Base-by-base conservation (phyloP, 2,797 vertebrate genomes). In the Takifugu rubripes region DNA sequence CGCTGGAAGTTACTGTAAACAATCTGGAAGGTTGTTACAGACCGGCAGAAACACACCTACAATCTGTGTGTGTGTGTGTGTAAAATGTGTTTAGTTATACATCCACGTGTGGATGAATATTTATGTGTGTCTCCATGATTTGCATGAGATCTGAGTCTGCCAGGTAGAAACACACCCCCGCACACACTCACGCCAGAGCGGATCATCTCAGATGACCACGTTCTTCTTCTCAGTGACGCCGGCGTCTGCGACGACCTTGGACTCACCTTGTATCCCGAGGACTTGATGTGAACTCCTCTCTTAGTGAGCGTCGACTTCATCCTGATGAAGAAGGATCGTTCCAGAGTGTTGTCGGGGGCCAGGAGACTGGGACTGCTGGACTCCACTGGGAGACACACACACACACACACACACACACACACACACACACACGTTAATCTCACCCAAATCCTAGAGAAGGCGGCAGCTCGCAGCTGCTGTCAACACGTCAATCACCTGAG, bases 271-370 rank as follows among this genome's bases (percentile, higher is more conserved):
- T 94, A 99, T 88, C 97, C 97, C 45, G 97, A 99, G 6, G 96
- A 98, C 91, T 99, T 99, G 94, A 99, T 98, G 92, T 99, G 97
- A 66, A 98, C 95, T 15, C 97, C 97, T 69, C 97, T 90, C 90
- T 99, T 99, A 68, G 97, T 99, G 87, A 99, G 92, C 8, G 97
- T 99, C 33, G 97, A 99, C 91, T 99, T 99, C 97, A 99, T 99
- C 77, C 97, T 92, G 90, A 95, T 91, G 92, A 99, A 98, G 91
- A 98, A 99, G 83, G 96, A 98, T 25, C 96, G 93, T 72, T 99
- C 96, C 81, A 99, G 89, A 72, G 80, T 78, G 89, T 97, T 95
- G 85, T 98, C 96, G 52, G 94, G 91, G 58, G 92, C 89, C 85
- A 97, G 91, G 66, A 97, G 92, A 70, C 93, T 95, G 81, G 97